A percentile compares a stretch with the other conserved stretches of the same genome.
phyloP scores from a whole-genome alignment of 2,113 vertebrate species.

The Dunckerocampus dactyliophorus region DNA sequence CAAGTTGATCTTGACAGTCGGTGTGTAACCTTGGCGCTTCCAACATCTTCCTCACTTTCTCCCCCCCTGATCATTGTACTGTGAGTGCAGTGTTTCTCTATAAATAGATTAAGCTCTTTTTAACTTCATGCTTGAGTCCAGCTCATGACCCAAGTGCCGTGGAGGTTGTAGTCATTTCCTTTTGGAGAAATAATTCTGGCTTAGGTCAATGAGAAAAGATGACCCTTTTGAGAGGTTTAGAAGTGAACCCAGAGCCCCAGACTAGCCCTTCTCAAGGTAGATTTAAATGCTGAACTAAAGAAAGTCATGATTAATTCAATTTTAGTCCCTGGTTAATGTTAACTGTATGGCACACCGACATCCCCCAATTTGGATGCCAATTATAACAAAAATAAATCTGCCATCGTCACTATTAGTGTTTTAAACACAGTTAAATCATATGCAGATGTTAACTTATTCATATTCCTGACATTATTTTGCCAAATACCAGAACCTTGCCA shows the following conservation, averaged over 20 bases:
- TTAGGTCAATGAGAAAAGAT: conserved; percentile 52
- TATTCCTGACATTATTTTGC: conserved; percentile 29
- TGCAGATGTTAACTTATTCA: conserved; percentile 19
- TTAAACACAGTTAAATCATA: conserved; percentile 35
- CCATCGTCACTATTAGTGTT: conserved; percentile 18
- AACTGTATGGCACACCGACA: conserved; percentile 15
- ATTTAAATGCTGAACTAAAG: conserved; percentile 25
- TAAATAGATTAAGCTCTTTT: conserved; percentile 74
- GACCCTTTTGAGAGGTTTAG: conserved; percentile 51
- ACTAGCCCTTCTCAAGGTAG: conserved; percentile 10
- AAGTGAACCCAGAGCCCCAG: conserved; percentile 54
- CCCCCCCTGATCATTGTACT: conserved; percentile 53
- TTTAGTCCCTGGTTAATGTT: conserved; percentile 12
- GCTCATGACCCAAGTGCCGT: conserved; percentile 58
- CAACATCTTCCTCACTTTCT: conserved; percentile 44
- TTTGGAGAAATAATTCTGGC: conserved; percentile 61
- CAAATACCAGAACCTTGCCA: conserved; percentile 39
- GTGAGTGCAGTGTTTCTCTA: conserved; percentile 66
- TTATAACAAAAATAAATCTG: conserved; percentile 27
- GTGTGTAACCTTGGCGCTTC: conserved; percentile 44
- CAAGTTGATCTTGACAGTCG: conserved; percentile 50
- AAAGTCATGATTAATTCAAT: conserved; percentile 19
- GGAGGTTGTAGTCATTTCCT: conserved; percentile 64
- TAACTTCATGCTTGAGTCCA: conserved; percentile 46
- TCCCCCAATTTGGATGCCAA: conserved; percentile 33